Conservation (phyloP, 2,113 vertebrate genomes). For the Progne subis region DNA sequence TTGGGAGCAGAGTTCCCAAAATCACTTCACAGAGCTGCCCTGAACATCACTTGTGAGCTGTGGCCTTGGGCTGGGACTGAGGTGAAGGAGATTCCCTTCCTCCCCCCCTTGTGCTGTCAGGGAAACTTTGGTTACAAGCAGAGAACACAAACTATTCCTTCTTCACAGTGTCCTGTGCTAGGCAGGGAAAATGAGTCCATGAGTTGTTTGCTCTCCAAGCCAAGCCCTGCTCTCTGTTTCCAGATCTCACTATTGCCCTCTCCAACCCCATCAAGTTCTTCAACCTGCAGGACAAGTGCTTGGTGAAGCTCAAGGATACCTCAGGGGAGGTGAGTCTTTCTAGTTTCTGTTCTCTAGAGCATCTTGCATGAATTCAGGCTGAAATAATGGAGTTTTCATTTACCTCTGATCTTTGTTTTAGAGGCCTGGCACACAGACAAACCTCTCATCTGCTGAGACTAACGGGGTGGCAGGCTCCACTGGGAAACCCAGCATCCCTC, state of each 20-base stretch:
- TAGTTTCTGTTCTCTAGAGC: background rate
- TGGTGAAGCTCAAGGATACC: conserved; percentile 60
- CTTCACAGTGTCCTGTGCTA: background rate
- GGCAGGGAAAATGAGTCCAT: background rate
- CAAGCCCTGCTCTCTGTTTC: background rate
- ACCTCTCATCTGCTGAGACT: background rate
- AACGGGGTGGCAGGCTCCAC: conserved; percentile 25
- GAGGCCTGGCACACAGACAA: conserved; percentile 30
- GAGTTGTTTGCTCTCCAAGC: background rate
- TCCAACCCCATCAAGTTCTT: conserved; percentile 83
- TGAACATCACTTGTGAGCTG: background rate
- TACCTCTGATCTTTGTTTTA: conserved; percentile 36
- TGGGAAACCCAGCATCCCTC: background rate
- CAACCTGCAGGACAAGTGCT: conserved; percentile 70
- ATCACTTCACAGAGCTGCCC: background rate
- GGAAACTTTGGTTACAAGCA: background rate
- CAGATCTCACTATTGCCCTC: conserved; percentile 78
- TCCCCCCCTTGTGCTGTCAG: background rate
- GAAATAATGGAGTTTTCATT: background rate
- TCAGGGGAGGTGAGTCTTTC: conserved; percentile 58
- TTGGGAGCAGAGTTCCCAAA: background rate
- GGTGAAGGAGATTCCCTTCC: background rate
- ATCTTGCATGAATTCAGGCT: background rate
- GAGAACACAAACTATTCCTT: background rate
- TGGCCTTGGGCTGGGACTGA: background rate